A percentile compares a stretch with the other conserved stretches of the same genome.
Conservation (phyloP, 2,113 vertebrate species). For the Corythornis cristatus region DNA sequence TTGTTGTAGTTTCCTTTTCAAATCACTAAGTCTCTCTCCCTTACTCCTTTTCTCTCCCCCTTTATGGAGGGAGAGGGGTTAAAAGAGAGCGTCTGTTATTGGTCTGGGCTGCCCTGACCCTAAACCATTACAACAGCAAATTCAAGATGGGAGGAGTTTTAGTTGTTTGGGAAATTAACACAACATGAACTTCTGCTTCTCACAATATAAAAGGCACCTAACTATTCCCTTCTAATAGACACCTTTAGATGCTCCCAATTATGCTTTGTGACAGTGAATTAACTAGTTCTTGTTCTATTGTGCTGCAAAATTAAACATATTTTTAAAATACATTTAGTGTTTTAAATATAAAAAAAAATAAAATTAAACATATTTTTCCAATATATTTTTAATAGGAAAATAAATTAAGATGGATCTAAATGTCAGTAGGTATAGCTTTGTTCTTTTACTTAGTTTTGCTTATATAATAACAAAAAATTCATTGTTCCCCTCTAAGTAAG, state of each 20-base stretch:
- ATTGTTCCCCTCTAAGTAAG: not conserved
- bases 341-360: too few species aligned
- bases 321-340: too few species aligned
- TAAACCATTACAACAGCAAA: not conserved
- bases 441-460: not conserved
- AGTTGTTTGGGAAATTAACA: not conserved
- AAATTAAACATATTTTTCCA: not conserved
- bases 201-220: not conserved
- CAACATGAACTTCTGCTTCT: not conserved
- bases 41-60: too few species aligned
- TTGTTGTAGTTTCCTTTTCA: too few species aligned
- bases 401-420: accelerated
- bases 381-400: not conserved
- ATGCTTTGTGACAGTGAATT: not conserved
- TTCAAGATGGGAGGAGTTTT: not conserved
- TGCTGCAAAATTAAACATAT: not conserved
- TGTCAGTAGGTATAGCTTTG: not conserved
- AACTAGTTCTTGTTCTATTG: not conserved
- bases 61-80: too few species aligned
- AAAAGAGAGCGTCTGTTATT: too few species aligned
- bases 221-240: not conserved
- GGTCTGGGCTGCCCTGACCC: too few species aligned
- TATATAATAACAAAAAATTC: not conserved
- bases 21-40: too few species aligned
- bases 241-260: accelerated